Evolutionary conservation across 2,888 invertebrate genomes (phyloP).

Genomic region (Drosophila kanekoi): DNA sequence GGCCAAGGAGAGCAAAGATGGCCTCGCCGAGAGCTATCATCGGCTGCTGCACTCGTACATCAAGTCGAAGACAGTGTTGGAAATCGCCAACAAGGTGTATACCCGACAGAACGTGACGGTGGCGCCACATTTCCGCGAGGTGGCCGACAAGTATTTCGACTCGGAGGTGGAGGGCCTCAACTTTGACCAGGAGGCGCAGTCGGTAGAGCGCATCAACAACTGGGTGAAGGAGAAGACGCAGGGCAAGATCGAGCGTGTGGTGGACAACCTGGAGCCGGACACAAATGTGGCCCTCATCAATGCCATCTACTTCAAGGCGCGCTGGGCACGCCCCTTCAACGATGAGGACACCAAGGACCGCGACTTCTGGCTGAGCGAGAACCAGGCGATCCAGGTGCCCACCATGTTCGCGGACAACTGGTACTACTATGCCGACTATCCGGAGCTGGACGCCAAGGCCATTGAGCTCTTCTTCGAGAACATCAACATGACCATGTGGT

Average conservation of each 20-base stretch:
- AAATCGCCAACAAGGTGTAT: constrained; percentile 91
- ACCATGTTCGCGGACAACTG: constrained; percentile 89
- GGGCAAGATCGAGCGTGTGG: constrained; percentile 91
- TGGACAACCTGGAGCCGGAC: constrained; percentile 87
- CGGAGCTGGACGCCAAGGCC: constrained; percentile 87
- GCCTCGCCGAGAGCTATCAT: constrained; percentile 79
- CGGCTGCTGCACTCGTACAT: constrained; percentile 79
- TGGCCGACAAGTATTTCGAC: constrained; percentile 88
- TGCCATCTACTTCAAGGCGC: constrained; percentile 94
- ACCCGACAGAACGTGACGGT: constrained; percentile 87
- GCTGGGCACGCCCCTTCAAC: constrained; percentile 91
- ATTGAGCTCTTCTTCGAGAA: constrained; percentile 91
- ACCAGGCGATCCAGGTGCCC: constrained; percentile 86
- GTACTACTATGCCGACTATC: constrained; percentile 86
- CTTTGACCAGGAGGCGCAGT: constrained; percentile 86
- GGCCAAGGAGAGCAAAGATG: constrained; percentile 78
- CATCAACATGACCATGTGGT: constrained; percentile 90
- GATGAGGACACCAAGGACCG: constrained; percentile 86
- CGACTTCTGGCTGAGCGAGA: constrained; percentile 88
- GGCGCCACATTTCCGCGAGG: constrained; percentile 86
- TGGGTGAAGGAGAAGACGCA: constrained; percentile 94
- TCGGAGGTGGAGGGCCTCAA: constrained; percentile 89
- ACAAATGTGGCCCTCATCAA: constrained; percentile 92
- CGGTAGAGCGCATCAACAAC: constrained; percentile 89
- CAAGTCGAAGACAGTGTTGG: constrained; percentile 83